phyloP scores from a whole-genome alignment of 1,140 invertebrate genomes.

The Panulirus ornatus region DNA sequence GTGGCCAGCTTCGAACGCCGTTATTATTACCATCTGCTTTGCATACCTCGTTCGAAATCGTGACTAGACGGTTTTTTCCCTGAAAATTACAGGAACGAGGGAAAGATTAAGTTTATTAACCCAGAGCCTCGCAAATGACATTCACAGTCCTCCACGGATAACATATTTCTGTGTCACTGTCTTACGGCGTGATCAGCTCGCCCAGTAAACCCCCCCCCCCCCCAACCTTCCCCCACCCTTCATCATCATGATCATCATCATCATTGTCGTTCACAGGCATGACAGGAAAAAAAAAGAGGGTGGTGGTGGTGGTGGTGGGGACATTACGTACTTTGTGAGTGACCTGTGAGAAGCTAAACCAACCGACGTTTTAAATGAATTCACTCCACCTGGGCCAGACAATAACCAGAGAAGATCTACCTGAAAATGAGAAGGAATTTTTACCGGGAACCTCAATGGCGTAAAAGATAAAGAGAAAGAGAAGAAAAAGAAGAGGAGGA shows the following conservation, averaged over 20 bases:
- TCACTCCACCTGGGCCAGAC: not conserved
- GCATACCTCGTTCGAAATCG: conserved; percentile 45
- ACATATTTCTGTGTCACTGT: too few relatives aligned
- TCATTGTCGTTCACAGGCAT: not conserved
- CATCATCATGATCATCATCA: too few relatives aligned
- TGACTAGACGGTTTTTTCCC: conserved; percentile 18
- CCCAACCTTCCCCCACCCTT: too few relatives aligned
- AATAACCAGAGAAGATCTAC: not conserved
- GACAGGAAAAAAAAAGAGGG: not conserved
- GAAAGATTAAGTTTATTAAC: conserved; percentile 31
- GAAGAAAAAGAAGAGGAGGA: not conserved
- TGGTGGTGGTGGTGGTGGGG: not conserved
- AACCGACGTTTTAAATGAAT: not conserved
- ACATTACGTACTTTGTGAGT: not conserved
- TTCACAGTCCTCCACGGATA: too few relatives aligned
- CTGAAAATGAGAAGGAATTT: not conserved
- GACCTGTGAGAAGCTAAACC: not conserved
- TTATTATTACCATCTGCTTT: conserved; percentile 49
- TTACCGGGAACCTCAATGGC: not conserved
- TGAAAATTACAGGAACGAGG: not conserved
- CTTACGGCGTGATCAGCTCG: too few relatives aligned
- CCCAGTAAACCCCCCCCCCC: too few relatives aligned
- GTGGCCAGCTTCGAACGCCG: conserved; percentile 1
- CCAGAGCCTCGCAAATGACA: not conserved
- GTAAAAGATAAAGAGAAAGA: not conserved